Evolutionary conservation across 2,888 invertebrate species (phyloP), one percentile per base, ranked within the genome.

Genomic region (Macrosoma leucophasiata): DNA sequence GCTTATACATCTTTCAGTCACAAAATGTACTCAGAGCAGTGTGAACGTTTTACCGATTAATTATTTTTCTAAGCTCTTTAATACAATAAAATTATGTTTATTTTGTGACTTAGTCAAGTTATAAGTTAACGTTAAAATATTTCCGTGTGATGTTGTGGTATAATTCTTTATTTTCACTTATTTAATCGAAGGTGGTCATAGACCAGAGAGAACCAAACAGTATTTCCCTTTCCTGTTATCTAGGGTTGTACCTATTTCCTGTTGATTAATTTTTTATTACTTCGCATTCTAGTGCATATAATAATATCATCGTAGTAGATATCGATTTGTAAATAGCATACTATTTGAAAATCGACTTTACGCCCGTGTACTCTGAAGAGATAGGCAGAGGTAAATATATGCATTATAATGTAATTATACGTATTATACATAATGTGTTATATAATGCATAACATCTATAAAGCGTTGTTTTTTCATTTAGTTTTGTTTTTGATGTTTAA

Each of bases 191-290:
- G 37, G 25, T 39, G 34, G 46, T 41, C 46, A 49, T 38, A 50
- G 49, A 47, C 29, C n/a, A 46, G 29, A 36, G 34, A 35, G 23
- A 36, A 29, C 8, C 4, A 14, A 27, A 46, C 52, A 40, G 49
- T 43, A 62, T 39, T 47, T 74, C 75, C 76, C 48, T 62, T 67
- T 73, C 74, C 75, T 62, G 50, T 36, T 41, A 43, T 40, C 13
- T 39, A 48, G 52, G 60, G 74, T 49, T 71, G 75, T 46, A 46
- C 50, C 26, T 12, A 6, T 8, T 19, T 2, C n/a, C n/a, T n/a
- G n/a, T n/a, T n/a, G n/a, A n/a, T n/a, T n/a, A n/a, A n/a, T n/a
- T n/a, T n/a, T n/a, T n/a, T n/a, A n/a, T n/a, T n/a, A n/a, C n/a
- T n/a, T n/a, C n/a, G n/a, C n/a, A n/a, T n/a, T n/a, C n/a, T n/a